Conservation (phyloP, 2,888 invertebrate genomes). For the Drosophila prolongata region DNA sequence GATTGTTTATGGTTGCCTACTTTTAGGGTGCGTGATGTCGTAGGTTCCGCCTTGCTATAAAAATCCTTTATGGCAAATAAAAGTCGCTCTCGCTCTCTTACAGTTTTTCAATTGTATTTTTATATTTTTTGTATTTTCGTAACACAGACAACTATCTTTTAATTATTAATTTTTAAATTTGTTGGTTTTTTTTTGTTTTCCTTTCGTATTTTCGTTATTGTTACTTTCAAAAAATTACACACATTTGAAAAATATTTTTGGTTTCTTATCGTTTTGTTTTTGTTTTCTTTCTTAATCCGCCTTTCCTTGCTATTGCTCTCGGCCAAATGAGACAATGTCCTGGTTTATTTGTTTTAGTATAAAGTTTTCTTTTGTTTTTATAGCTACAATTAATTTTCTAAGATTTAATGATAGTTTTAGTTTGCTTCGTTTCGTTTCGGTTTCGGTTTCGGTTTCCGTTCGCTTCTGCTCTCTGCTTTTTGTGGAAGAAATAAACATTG, state of each 20-base stretch:
- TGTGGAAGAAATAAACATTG: conserved; percentile 3
- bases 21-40: conserved; percentile 24
- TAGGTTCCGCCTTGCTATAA: conserved; percentile 49
- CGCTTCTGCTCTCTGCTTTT: conserved; percentile 9
- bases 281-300: conserved; percentile 19
- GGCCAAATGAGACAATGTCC: conserved; percentile 41
- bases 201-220: conserved; percentile 58
- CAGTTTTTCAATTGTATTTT: conserved; percentile 70
- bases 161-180: conserved; percentile 73
- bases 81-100: conserved; percentile 23
- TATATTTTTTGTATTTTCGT: conserved; percentile 65
- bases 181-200: conserved; percentile 44
- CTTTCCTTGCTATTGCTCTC: conserved; percentile 30
- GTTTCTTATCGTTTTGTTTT: conserved; percentile 28
- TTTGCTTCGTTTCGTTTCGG: conserved; percentile 43
- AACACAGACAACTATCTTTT: conserved; percentile 77
- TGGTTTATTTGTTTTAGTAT: conserved; percentile 46
- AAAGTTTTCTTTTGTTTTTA: conserved; percentile 49
- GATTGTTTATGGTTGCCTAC: conserved; percentile 38
- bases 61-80: conserved; percentile 52
- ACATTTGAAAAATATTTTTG: conserved; percentile 77
- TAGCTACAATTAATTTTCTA: conserved; percentile 72
- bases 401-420: conserved; percentile 65
- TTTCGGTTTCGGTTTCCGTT: conserved; percentile 18
- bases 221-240: conserved; percentile 78